Base-by-base conservation (phyloP, 2,113 vertebrate species). In the Mustelus asterias region DNA sequence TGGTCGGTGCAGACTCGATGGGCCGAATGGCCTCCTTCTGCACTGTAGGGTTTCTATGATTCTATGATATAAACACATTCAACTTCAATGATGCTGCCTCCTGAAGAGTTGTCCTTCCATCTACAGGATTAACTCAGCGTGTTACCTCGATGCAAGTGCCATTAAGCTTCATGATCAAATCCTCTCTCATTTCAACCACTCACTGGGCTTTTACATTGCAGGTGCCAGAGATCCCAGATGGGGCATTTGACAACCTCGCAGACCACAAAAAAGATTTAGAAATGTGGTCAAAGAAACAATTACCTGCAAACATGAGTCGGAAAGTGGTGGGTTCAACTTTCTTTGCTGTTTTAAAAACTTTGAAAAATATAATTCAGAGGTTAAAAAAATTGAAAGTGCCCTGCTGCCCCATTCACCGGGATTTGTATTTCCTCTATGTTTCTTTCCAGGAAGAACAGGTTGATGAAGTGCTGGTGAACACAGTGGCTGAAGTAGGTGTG, bases 391-490 rank as follows among this genome's bases (percentile, higher is more conserved):
- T 54, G 1, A 72, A 33, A 95, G 70, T 1, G 29, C 7, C 8
- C 24, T 54, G 69, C 37, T 67, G 29, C 37, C 24, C 18, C 37
- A 24, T 70, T 63, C 18, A n/a, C 29, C 3, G n/a, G 33, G 37
- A 69, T 44, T 96, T 86, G 70, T n/a, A 86, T n/a, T 65, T 54
- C n/a, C 80, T 95, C 83, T 26, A n/a, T 78, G 86, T 90, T 96
- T n/a, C 96, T 96, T 96, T 96, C 37, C 96, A 98, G 98, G 97
- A 98, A 95, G 96, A 94, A 69, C 96, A 95, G 88, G 97, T 96
- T 0, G 97, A 97, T 93, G 99, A 97, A 96, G 97, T 98, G 96
- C 98, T 98, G 0, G 97, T 99, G 96, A 97, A 98, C 97, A 99
- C 99, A 0, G 98, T 98, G 96, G 98, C 96, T 86, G 98, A 98